These are phyloP conservation scores for Silurus meridionalis DNA, from an alignment of 2,113 vertebrate species.

Conservation along the genomic window DNA sequence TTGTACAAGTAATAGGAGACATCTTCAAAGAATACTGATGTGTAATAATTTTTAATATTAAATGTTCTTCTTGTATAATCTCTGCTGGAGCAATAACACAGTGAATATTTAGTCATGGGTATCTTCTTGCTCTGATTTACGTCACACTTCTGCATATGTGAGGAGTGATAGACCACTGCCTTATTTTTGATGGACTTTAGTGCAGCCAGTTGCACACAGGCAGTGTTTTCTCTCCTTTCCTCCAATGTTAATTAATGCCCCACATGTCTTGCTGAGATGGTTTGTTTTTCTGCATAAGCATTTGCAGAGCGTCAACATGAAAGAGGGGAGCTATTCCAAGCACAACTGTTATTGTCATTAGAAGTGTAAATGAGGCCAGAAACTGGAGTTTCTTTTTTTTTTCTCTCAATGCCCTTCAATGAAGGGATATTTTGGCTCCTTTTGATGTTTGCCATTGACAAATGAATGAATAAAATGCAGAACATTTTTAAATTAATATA, in stretches of 20 bases:
- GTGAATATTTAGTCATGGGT: background rate
- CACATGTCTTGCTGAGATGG: constrained; percentile 18
- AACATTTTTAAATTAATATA: constrained; percentile 19
- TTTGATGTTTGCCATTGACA: constrained; percentile 35
- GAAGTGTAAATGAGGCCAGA: constrained; percentile 44
- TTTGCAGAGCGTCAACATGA: constrained; percentile 36
- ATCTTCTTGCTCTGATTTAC: background rate
- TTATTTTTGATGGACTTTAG: constrained; percentile 15
- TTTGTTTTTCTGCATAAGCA: constrained; percentile 46
- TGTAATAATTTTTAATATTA: background rate
- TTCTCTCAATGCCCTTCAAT: background rate
- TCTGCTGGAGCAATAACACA: background rate
- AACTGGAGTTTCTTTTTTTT: constrained; percentile 14
- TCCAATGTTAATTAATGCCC: constrained; percentile 50
- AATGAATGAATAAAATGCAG: constrained; percentile 8
- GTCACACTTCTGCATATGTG: background rate
- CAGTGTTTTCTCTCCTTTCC: constrained; percentile 26
- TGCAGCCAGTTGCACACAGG: constrained; percentile 13
- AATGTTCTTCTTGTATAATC: background rate
- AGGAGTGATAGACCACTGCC: background rate
- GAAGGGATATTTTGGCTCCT: background rate
- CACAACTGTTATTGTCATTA: constrained; percentile 40
- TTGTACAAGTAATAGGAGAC: background rate
- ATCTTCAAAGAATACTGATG: constrained; percentile 12
- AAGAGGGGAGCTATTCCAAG: constrained; percentile 34